Evolutionary conservation across 2,797 vertebrate genomes (phyloP).

Genomic region (Chelon labrosus): DNA sequence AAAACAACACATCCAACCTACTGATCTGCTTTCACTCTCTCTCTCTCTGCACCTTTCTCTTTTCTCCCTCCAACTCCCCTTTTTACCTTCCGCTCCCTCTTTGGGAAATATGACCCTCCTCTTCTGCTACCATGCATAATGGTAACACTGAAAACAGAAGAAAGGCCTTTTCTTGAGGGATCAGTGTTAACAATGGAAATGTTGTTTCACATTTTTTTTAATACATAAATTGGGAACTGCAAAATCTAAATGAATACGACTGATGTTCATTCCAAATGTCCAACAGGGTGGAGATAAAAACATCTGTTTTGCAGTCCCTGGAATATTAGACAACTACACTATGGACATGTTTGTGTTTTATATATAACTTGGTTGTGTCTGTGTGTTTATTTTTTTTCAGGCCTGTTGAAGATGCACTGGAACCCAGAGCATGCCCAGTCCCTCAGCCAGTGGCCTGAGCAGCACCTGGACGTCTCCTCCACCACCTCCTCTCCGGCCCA

Average conservation of each 20-base stretch:
- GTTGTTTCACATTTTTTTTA: background rate
- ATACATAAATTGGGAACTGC: background rate
- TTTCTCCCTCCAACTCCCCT: background rate
- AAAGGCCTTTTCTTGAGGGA: conserved; percentile 34
- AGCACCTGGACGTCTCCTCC: conserved; percentile 98
- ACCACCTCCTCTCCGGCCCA: conserved; percentile 96
- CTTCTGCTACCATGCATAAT: conserved; percentile 44
- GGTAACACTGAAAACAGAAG: conserved; percentile 44
- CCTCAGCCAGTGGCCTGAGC: conserved; percentile 99
- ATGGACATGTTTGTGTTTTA: no score
- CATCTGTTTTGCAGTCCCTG: background rate
- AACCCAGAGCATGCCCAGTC: conserved; percentile 99
- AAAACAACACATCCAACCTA: conserved; percentile 61
- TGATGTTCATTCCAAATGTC: no score
- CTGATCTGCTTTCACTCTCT: conserved; percentile 40
- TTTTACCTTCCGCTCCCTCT: conserved; percentile 17
- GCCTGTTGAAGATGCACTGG: conserved; percentile 99
- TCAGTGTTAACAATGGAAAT: no score
- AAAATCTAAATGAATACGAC: no score
- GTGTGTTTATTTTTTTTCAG: conserved; percentile 74
- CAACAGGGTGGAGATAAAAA: background rate
- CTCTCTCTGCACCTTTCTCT: conserved; percentile 30
- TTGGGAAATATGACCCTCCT: conserved; percentile 41
- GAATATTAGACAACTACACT: background rate
- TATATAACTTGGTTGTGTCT: conserved; percentile 10